Percentiles rank a stretch among this genome's conserved stretches.
Conservation (phyloP, 2,113 vertebrate genomes). For the Craseonycteris thonglongyai region DNA sequence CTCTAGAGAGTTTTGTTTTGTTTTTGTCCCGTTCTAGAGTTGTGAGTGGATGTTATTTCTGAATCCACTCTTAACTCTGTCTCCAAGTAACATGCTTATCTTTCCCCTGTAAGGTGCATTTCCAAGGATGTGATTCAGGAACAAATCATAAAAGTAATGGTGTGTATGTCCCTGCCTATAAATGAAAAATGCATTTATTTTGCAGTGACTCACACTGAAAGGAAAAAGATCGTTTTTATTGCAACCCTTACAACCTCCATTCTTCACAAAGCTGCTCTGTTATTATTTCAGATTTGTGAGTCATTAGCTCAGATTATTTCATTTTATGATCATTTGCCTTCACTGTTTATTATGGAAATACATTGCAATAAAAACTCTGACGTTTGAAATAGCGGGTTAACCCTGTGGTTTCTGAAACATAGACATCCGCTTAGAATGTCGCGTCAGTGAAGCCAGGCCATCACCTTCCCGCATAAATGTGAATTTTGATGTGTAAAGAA, state of each 20-base stretch:
- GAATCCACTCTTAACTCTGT: neutral
- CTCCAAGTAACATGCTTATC: neutral
- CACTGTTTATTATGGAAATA: neutral
- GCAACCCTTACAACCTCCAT: neutral
- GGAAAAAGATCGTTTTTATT: slow-evolving; percentile 10
- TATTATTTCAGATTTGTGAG: slow-evolving; percentile 23
- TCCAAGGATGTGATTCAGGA: slow-evolving; percentile 26
- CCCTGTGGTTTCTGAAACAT: neutral
- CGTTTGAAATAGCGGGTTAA: neutral
- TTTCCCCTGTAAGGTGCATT: neutral
- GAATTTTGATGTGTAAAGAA: neutral
- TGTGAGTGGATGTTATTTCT: neutral
- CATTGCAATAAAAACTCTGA: neutral
- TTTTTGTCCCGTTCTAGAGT: neutral
- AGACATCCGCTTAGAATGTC: neutral
- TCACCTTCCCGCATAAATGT: fast-evolving
- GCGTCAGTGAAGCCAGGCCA: neutral
- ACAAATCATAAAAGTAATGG: neutral
- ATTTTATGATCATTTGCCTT: neutral
- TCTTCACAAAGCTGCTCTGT: neutral
- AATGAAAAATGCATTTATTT: slow-evolving; percentile 9
- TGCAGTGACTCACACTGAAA: neutral
- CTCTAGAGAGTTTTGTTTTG: neutral
- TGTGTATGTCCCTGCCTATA: neutral
- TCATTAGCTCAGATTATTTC: neutral